Evolutionary conservation across 2,113 vertebrate species (phyloP).

Genomic region (Microcebus tavaratra): DNA sequence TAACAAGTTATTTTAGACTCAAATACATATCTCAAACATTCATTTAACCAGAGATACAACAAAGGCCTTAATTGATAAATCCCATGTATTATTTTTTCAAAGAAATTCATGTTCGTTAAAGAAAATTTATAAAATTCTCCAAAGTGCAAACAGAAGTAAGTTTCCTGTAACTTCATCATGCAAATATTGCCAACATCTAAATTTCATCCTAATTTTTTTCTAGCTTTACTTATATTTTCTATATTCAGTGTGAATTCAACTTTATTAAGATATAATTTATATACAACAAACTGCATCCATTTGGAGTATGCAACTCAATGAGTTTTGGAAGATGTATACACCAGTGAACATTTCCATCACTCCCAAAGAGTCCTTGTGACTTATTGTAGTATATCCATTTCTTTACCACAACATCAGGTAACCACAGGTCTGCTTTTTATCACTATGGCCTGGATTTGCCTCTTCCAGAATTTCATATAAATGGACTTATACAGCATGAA

Average conservation of each 20-base stretch:
- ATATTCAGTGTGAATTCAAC: background rate
- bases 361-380: background rate
- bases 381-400: background rate
- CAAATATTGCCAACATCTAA: background rate
- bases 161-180: background rate
- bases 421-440: background rate
- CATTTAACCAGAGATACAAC: background rate
- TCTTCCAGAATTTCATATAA: background rate
- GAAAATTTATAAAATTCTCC: background rate
- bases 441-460: background rate
- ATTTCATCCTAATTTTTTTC: background rate
- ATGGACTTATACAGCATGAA: background rate
- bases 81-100: background rate
- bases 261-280: background rate
- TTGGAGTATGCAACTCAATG: background rate
- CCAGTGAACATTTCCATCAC: background rate
- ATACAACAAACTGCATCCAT: background rate
- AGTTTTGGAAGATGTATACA: background rate
- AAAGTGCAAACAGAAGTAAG: background rate
- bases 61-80: background rate
- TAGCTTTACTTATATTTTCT: background rate
- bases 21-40: background rate
- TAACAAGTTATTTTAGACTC: background rate
- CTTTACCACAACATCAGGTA: background rate
- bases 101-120: background rate